These are phyloP conservation scores for Acridotheres tristis DNA, from an alignment of 2,797 vertebrate genomes.

Conservation along the genomic window DNA sequence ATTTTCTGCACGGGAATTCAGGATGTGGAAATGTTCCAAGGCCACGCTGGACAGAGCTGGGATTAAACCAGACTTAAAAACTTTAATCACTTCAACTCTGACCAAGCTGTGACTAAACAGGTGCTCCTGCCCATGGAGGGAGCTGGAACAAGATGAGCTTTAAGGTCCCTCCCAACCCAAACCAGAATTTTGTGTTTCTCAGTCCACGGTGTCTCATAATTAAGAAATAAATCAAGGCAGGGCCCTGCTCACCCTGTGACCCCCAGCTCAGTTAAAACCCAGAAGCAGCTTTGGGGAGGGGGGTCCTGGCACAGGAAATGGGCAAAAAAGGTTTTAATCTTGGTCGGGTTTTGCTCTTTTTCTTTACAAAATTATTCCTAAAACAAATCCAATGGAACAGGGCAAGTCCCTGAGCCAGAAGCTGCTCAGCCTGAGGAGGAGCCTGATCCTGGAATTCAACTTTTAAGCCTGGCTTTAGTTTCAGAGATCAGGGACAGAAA, in stretches of 20 bases:
- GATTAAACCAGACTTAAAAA: not conserved
- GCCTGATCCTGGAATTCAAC: not conserved
- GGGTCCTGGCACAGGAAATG: not conserved
- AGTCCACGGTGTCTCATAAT: accelerated
- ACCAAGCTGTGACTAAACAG: not conserved
- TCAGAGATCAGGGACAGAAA: not conserved
- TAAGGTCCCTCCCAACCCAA: not conserved
- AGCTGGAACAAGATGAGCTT: not conserved
- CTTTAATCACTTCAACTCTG: too few species aligned
- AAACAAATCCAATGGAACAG: not conserved
- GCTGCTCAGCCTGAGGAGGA: not conserved
- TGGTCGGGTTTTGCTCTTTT: not conserved
- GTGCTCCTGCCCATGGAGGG: too few species aligned
- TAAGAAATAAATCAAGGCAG: not conserved
- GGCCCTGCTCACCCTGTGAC: not conserved
- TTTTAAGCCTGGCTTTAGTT: not conserved
- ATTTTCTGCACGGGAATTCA: not conserved
- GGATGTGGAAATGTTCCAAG: not conserved
- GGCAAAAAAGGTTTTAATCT: not conserved
- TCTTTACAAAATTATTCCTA: not conserved
- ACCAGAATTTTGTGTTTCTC: not conserved
- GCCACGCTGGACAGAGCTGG: not conserved
- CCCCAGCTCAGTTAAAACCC: not conserved
- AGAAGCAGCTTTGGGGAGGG: not conserved
- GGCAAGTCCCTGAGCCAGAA: not conserved